phyloP scores from a whole-genome alignment of 2,797 vertebrate species.

The Spheniscus humboldti region DNA sequence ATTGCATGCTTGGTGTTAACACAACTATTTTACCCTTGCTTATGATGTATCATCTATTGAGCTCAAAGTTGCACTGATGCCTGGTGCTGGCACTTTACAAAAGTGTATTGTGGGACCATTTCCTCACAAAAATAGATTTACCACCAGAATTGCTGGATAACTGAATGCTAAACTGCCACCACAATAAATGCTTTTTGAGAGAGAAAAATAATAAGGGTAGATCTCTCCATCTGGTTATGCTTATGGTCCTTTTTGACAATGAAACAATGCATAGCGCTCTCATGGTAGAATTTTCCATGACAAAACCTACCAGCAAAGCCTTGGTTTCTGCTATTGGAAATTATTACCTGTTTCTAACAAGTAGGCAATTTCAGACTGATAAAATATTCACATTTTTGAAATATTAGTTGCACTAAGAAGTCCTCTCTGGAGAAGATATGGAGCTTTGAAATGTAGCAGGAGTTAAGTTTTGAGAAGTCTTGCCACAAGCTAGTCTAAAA shows the following conservation, averaged over 20 bases:
- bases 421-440: neutral
- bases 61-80: neutral
- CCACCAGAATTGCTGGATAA: neutral
- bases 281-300: neutral
- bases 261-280: neutral
- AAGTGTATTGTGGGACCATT: neutral
- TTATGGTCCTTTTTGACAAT: neutral
- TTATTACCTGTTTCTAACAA: neutral
- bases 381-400: neutral
- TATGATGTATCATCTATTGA: neutral
- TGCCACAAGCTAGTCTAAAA: neutral
- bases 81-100: neutral
- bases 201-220: neutral
- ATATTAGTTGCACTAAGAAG: conserved; percentile 9
- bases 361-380: neutral
- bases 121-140: neutral
- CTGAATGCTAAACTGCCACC: neutral
- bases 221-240: neutral
- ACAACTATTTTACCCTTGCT: neutral
- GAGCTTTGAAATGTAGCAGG: neutral
- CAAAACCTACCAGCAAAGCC: neutral
- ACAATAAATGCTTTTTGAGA: neutral
- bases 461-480: conserved; percentile 36
- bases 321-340: neutral
- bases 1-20: neutral